These are phyloP conservation scores for Drosophila koepferae DNA, from an alignment of 2,888 invertebrate genomes.

Conservation along the genomic window DNA sequence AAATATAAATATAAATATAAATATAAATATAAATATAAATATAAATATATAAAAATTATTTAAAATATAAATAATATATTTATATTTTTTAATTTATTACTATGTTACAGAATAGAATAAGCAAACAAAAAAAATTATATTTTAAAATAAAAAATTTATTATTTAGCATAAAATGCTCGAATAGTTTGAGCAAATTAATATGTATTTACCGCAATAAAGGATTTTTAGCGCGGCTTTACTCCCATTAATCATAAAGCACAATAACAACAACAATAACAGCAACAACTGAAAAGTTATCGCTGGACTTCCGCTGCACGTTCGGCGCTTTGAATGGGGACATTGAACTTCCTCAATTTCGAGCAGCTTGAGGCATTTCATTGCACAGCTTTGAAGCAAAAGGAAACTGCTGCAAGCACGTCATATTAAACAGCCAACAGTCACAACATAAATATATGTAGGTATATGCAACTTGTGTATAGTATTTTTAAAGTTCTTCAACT, in stretches of 20 bases:
- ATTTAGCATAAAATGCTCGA: background rate
- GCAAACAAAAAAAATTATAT: no score
- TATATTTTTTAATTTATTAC: no score
- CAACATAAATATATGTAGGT: conserved; percentile 24
- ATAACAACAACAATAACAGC: conserved; percentile 42
- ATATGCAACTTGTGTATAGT: conserved; percentile 36
- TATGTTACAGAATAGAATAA: no score
- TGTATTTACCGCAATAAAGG: no score
- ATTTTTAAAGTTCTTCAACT: conserved; percentile 49
- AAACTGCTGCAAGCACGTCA: conserved; percentile 54
- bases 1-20: no score
- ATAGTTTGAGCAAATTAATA: no score
- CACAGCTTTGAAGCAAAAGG: conserved; percentile 14
- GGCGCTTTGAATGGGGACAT: conserved; percentile 59
- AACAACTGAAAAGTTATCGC: conserved; percentile 60
- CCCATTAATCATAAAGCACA: conserved; percentile 40
- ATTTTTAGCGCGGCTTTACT: no score
- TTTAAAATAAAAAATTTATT: no score
- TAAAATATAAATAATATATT: no score
- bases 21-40: no score
- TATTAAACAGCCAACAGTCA: conserved; percentile 60
- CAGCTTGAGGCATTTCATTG: conserved; percentile 34
- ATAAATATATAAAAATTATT: no score
- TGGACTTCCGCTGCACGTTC: conserved; percentile 66
- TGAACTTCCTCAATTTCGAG: conserved; percentile 61